phyloP scores from a whole-genome alignment of 1,140 invertebrate genomes.

The Atta texana region DNA sequence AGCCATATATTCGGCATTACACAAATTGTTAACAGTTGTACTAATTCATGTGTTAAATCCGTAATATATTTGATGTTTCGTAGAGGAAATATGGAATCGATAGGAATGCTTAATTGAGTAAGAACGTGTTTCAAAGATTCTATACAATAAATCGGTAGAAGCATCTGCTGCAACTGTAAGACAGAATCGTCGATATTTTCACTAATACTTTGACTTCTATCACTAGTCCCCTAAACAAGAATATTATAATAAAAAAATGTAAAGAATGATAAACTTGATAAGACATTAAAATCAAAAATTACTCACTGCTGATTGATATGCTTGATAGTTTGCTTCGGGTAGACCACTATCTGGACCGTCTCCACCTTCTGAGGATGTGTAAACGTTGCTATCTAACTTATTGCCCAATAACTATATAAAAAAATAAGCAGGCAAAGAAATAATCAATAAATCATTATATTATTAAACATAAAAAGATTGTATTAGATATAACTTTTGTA shows the following conservation, averaged over 20 bases:
- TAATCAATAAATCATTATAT: background rate
- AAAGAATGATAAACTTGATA: background rate
- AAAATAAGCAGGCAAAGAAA: conserved; percentile 37
- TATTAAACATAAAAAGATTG: background rate
- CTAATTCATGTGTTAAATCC: conserved; percentile 78
- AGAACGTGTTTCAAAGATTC: conserved; percentile 83
- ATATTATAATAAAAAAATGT: background rate
- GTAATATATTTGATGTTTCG: conserved; percentile 76
- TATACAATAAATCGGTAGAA: conserved; percentile 86
- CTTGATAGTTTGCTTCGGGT: conserved; percentile 80
- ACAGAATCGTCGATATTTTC: conserved; percentile 80
- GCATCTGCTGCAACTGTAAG: conserved; percentile 85
- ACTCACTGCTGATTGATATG: conserved; percentile 74
- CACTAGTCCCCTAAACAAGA: conserved; percentile 73
- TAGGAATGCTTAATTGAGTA: conserved; percentile 75
- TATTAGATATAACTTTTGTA: conserved; percentile 7
- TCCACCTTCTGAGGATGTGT: conserved; percentile 73
- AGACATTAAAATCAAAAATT: background rate
- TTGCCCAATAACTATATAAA: conserved; percentile 71
- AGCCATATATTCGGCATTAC: conserved; percentile 82
- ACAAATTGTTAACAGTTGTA: conserved; percentile 78
- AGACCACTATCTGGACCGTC: conserved; percentile 78
- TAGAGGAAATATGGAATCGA: conserved; percentile 72
- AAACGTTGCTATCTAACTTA: conserved; percentile 73
- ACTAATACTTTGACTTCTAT: conserved; percentile 75